Base-by-base conservation (phyloP, 2,888 invertebrate species). In the Aproaerema taeniolella region DNA sequence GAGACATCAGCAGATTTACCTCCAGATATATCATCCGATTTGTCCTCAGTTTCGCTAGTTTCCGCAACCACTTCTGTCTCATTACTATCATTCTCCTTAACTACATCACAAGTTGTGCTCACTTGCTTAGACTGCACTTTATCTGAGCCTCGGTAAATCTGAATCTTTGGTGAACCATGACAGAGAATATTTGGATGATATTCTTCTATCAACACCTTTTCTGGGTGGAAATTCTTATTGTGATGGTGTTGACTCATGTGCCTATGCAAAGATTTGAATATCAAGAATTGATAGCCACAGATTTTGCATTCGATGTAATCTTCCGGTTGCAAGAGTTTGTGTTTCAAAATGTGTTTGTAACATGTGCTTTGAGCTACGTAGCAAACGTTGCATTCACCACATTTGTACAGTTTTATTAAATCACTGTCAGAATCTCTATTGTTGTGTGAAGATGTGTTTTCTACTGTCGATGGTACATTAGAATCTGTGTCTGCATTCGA, bases 241-340 rank as follows among this genome's bases (percentile, higher is more conserved):
- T 75, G 68, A n/a, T n/a, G n/a, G 25, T 76, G 75, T 1, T 43
- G 44, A 7, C 39, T 52, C 38, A 76, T 61, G 25, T 78, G 78
- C 0, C 45, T 39, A 1, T 55, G 61, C 0, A 78, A 41, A 1
- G 62, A 30, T 7, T 35, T 35, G 50, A 59, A 52, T 0, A 68
- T 61, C 1, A 57, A 43, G 35, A 78, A 74, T 38, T 73, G 76
- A 1, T 75, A 51, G 2, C 62, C 55, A 33, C 78, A 78, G 0
- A 76, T 43, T 31, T 78, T 77, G 34, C 78, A 78, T 6, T 61
- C 67, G 2, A 75, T 76, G 32, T 61, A 77, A 1, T 61, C 53
- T n/a, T 56, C 70, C 0, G 65, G 46, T 6, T 76, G 62, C 2
- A 77, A 38, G 0, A 41, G 29, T 6, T 31, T 39, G 7, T 78